Base-by-base conservation (phyloP, 1,140 invertebrate species). In the Drosophila melanica region DNA sequence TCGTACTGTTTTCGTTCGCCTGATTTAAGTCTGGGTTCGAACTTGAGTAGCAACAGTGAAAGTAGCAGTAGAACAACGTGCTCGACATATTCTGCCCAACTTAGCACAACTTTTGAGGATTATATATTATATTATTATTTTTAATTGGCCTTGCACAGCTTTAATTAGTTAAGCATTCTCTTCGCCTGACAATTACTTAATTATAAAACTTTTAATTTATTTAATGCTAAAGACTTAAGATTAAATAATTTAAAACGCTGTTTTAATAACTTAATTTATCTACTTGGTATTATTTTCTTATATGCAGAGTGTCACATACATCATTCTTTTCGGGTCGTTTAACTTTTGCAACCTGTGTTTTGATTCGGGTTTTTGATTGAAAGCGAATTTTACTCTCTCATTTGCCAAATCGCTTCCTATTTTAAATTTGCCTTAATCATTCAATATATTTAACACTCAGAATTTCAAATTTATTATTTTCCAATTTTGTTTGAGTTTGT, bases 1-100 rank as follows among this genome's bases (percentile, higher is more conserved):
- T 35, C 35, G 9, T n/a, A 20, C 23, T 11, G 4, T 44, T 14
- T 57, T 57, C 3, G 1, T 57, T 55, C 54, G 73, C n/a, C 47
- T 54, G 54, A 76, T 76, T 76, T 20, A 33, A 69, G 65, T 41
- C 37, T 33, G 37, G 50, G 16, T 20, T 39, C 33, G 16, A 35
- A 12, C 35, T 48, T 67, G 12, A 58, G 20, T 67, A 58, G 27
- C 23, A 68, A n/a, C n/a, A n/a, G n/a, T n/a, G n/a, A n/a, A n/a
- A 58, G 20, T 67, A 58, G 27, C 23, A 68, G 44, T 16, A 14
- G 42, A 9, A 20, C 0, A 30, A 30, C 8, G 1, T 48, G 23
- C 30, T 12, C 48, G 7, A 30, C 48, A 51, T 9, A 16, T 14
- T 27, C 1, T 14, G 48, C 3, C 48, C n/a, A 12, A 12, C n/a